These are phyloP conservation scores for Fulmarus glacialis DNA, from an alignment of 2,113 vertebrate genomes.

Conservation along the genomic window DNA sequence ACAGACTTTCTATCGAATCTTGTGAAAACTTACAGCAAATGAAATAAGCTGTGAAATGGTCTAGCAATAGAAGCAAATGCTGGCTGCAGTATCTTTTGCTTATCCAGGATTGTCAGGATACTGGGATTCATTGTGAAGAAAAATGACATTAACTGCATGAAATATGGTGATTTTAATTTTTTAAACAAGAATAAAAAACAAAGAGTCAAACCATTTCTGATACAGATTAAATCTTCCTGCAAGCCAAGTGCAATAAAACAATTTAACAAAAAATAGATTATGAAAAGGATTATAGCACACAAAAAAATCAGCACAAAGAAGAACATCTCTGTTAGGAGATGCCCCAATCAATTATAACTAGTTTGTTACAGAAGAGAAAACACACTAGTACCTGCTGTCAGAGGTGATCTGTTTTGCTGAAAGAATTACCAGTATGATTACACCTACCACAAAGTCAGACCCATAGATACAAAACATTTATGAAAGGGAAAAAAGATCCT, in stretches of 20 bases:
- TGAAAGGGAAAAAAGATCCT: background rate
- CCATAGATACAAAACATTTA: background rate
- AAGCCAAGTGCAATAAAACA: background rate
- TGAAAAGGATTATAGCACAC: background rate
- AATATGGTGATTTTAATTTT: background rate
- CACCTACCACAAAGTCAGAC: background rate
- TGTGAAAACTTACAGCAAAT: constrained; percentile 34
- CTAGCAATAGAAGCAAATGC: background rate
- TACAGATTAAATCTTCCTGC: constrained; percentile 31
- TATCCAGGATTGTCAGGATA: background rate
- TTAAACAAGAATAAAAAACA: background rate
- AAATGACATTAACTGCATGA: constrained; percentile 9
- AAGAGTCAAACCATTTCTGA: background rate
- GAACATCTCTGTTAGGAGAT: background rate
- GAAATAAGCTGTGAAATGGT: constrained; percentile 29
- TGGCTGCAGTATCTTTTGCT: constrained; percentile 2
- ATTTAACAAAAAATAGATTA: background rate
- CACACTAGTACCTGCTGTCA: background rate
- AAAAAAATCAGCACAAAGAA: constrained; percentile 14
- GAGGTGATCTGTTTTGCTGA: background rate
- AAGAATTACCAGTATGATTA: background rate
- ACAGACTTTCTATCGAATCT: constrained; percentile 25
- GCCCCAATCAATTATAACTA: background rate
- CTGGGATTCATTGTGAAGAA: constrained; percentile 18
- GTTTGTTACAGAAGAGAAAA: background rate